Percentiles rank a stretch among this genome's conserved stretches.
Conservation (phyloP, 2,888 invertebrate species). For the Monoplex corrugatus region DNA sequence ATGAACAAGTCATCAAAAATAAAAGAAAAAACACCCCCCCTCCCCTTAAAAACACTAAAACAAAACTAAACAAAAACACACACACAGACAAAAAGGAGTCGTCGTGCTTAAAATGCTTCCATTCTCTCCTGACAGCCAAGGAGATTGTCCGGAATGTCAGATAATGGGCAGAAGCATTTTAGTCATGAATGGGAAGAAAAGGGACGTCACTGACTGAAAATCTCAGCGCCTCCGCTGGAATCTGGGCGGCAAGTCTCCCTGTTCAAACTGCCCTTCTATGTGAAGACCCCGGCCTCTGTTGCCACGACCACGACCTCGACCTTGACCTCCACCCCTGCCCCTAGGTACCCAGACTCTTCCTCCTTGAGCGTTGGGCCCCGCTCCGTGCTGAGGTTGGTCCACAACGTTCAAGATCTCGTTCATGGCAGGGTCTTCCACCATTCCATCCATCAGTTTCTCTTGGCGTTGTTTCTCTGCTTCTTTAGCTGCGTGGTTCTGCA, state of each 20-base stretch:
- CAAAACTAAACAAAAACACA: too few relatives aligned
- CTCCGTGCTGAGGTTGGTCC: neutral
- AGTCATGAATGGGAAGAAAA: too few relatives aligned
- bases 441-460: conserved; percentile 42
- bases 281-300: neutral
- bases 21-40: too few relatives aligned
- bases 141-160: too few relatives aligned
- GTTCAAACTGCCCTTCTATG: conserved; percentile 23
- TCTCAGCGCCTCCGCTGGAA: conserved; percentile 25
- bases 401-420: conserved; percentile 37
- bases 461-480: conserved; percentile 42
- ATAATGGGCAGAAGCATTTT: too few relatives aligned
- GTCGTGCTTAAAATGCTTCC: too few relatives aligned
- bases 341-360: neutral
- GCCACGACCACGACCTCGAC: neutral
- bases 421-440: conserved; percentile 33
- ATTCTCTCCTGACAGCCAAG: too few relatives aligned
- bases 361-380: neutral
- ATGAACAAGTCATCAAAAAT: too few relatives aligned
- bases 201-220: neutral
- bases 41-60: too few relatives aligned
- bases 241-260: conserved; percentile 44
- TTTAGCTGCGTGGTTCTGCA: neutral
- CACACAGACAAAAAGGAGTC: too few relatives aligned
- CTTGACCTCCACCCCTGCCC: neutral